phyloP scores from a whole-genome alignment of 1,140 invertebrate species.

The Aphidius gifuensis region DNA sequence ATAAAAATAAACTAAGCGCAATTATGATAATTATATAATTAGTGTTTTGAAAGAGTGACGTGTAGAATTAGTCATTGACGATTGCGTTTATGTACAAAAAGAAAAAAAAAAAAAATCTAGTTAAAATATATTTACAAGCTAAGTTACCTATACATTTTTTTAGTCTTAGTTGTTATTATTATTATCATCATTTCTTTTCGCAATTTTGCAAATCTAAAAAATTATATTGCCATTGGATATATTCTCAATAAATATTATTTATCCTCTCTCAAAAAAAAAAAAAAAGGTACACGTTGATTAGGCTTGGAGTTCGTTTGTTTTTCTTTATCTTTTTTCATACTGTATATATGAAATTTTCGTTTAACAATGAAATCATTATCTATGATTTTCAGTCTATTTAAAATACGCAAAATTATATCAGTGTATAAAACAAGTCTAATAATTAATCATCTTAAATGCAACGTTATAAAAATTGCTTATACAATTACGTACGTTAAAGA shows the following conservation, averaged over 20 bases:
- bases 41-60: constrained; percentile 28
- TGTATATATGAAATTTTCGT: too few relatives aligned
- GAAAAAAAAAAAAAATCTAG: too few relatives aligned
- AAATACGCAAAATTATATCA: too few relatives aligned
- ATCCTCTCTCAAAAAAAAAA: not conserved
- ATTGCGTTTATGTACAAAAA: constrained; percentile 24
- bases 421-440: too few relatives aligned
- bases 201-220: not conserved
- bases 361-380: too few relatives aligned
- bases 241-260: too few relatives aligned
- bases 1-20: not conserved
- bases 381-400: too few relatives aligned
- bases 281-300: constrained; percentile 1
- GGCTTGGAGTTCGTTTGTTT: not conserved
- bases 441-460: too few relatives aligned
- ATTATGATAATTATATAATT: constrained; percentile 10
- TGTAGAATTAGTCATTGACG: not conserved
- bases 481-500: too few relatives aligned
- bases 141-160: constrained; percentile 15
- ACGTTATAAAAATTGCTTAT: too few relatives aligned
- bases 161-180: constrained; percentile 1
- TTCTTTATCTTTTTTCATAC: too few relatives aligned
- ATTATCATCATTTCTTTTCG: not conserved
- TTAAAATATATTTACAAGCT: constrained; percentile 22
- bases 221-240: not conserved